These are phyloP conservation scores for Phylloscopus trochiloides DNA, from an alignment of 2,113 vertebrate genomes.

Conservation along the genomic window DNA sequence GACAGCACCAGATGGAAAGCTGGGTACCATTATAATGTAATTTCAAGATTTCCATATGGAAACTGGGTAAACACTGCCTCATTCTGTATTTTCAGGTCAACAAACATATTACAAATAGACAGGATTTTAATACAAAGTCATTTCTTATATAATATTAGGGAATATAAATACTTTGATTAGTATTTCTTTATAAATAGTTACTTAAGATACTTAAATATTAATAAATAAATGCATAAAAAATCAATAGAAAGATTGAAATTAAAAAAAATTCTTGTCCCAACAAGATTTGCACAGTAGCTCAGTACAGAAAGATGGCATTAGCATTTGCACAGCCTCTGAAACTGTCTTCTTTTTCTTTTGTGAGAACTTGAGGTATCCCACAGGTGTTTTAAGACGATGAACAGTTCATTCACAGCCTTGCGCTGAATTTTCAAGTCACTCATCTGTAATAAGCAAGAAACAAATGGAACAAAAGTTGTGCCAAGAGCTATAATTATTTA, in stretches of 20 bases:
- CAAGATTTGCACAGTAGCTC: not conserved
- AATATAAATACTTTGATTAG: conserved; percentile 71
- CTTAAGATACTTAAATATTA: conserved; percentile 76
- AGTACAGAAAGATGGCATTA: not conserved
- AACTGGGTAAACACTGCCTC: not conserved
- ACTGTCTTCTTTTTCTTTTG: conserved; percentile 68
- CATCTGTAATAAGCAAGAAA: conserved; percentile 59
- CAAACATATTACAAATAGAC: conserved; percentile 56
- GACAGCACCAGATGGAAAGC: not conserved
- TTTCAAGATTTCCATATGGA: not conserved
- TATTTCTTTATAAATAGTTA: conserved; percentile 74
- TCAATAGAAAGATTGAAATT: not conserved
- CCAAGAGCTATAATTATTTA: not conserved
- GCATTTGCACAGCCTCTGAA: conserved; percentile 13
- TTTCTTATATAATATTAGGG: conserved; percentile 41
- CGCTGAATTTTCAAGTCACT: conserved; percentile 65
- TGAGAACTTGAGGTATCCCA: not conserved
- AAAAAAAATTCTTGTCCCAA: not conserved
- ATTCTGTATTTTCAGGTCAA: conserved; percentile 15
- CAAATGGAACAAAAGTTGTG: not conserved
- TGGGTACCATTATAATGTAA: not conserved
- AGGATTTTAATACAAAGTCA: conserved; percentile 54
- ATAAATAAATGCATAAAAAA: conserved; percentile 75
- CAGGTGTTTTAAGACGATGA: conserved; percentile 19
- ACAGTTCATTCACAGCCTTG: conserved; percentile 72